Percentiles rank a stretch among this genome's conserved stretches.
phyloP scores from a whole-genome alignment of 2,888 invertebrate genomes.

The Ectemnius continuus region DNA sequence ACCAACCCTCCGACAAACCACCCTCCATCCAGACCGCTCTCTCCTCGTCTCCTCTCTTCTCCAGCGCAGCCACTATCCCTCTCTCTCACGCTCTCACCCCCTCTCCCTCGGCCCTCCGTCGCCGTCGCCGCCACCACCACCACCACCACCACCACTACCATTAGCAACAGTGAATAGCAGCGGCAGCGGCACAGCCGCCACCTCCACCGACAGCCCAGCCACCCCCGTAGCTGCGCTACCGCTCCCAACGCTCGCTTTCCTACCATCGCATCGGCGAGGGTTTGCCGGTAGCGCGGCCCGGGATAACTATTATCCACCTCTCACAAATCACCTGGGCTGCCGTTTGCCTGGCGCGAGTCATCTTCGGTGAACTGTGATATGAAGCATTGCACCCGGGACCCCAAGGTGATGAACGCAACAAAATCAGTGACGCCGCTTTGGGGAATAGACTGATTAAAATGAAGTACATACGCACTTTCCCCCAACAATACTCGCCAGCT shows the following conservation, averaged over 20 bases:
- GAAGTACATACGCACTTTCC: background rate
- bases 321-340: slow-evolving; percentile 72
- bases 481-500: too few relatives aligned
- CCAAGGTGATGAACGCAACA: slow-evolving; percentile 18
- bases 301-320: slow-evolving; percentile 71
- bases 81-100: too few relatives aligned
- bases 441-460: background rate
- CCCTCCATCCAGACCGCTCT: slow-evolving; percentile 52
- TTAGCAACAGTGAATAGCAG: slow-evolving; percentile 17
- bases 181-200: slow-evolving; percentile 48
- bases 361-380: slow-evolving; percentile 44
- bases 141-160: slow-evolving; percentile 24
- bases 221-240: slow-evolving; percentile 42
- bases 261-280: slow-evolving; percentile 54
- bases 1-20: slow-evolving; percentile 55
- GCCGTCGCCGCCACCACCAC: slow-evolving; percentile 54
- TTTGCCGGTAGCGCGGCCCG: slow-evolving; percentile 61
- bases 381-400: slow-evolving; percentile 19
- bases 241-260: slow-evolving; percentile 50
- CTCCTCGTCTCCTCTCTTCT: slow-evolving; percentile 46
- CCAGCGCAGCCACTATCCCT: slow-evolving; percentile 18
- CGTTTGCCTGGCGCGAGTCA: slow-evolving; percentile 45
- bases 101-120: slow-evolving; percentile 31
- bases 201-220: slow-evolving; percentile 50
- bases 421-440: background rate